phyloP scores from a whole-genome alignment of 1,140 invertebrate genomes.

The Zaprionus africanus region DNA sequence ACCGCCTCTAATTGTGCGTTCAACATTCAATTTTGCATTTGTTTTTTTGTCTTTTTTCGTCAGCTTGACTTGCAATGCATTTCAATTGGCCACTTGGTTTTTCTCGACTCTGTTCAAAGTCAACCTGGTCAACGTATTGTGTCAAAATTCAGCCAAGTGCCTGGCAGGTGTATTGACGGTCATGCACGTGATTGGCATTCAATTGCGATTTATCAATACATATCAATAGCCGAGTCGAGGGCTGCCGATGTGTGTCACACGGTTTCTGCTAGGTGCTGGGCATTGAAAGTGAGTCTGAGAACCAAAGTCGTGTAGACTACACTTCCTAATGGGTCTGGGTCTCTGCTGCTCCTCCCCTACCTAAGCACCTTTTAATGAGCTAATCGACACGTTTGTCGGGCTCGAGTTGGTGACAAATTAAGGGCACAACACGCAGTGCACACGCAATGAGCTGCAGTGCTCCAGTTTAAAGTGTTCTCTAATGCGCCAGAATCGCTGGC shows the following conservation, averaged over 20 bases:
- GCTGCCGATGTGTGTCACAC: slow-evolving; percentile 65
- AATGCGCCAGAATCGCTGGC: slow-evolving; percentile 51
- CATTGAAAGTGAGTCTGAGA: slow-evolving; percentile 75
- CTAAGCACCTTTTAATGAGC: slow-evolving; percentile 22
- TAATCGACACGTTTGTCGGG: slow-evolving; percentile 22
- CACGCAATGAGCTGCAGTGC: slow-evolving; percentile 21
- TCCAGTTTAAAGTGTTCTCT: slow-evolving; percentile 55
- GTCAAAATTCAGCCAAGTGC: slow-evolving; percentile 63
- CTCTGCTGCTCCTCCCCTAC: slow-evolving; percentile 12
- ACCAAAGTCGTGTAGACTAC: neutral
- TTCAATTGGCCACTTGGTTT: slow-evolving; percentile 72
- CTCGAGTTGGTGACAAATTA: slow-evolving; percentile 52
- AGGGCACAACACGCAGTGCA: slow-evolving; percentile 58
- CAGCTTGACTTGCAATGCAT: slow-evolving; percentile 61
- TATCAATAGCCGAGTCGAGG: slow-evolving; percentile 14
- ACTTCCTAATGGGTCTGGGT: neutral
- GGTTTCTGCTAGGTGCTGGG: slow-evolving; percentile 2
- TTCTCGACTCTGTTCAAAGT: slow-evolving; percentile 68
- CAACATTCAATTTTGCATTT: slow-evolving; percentile 57
- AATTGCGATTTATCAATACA: slow-evolving; percentile 69
- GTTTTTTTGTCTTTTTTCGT: slow-evolving; percentile 42
- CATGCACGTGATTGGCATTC: slow-evolving; percentile 75
- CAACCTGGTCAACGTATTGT: slow-evolving; percentile 67
- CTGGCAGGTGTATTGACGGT: slow-evolving; percentile 61
- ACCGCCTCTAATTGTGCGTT: slow-evolving; percentile 65